phyloP scores from a whole-genome alignment of 1,140 invertebrate genomes.

The Tribolium madens region DNA sequence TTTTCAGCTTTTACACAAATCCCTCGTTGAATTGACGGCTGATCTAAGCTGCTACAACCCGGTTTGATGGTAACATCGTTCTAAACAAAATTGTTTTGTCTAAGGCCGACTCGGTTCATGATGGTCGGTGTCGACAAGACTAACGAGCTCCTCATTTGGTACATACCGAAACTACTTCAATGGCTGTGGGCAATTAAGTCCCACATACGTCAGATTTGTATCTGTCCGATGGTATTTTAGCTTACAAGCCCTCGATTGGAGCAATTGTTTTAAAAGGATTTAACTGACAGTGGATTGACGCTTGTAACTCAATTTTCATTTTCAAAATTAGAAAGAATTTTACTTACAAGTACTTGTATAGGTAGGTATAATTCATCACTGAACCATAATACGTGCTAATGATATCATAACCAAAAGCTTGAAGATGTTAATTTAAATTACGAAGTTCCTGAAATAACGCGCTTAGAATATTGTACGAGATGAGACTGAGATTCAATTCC shows the following conservation, averaged over 20 bases:
- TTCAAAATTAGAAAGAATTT: too few species aligned
- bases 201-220: conserved; percentile 38
- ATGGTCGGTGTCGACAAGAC: conserved; percentile 29
- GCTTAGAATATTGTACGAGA: not conserved
- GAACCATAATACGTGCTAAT: not conserved
- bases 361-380: not conserved
- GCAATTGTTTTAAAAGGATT: not conserved
- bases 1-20: conserved; percentile 29
- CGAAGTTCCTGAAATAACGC: not conserved
- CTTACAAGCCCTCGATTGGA: not conserved
- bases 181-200: conserved; percentile 31
- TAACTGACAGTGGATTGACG: not conserved
- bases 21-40: conserved; percentile 1
- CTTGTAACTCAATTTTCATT: not conserved
- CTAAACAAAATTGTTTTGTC: conserved; percentile 22
- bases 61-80: conserved; percentile 18
- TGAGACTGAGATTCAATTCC: not conserved
- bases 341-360: too few species aligned
- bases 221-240: conserved; percentile 10
- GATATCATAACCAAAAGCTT: not conserved
- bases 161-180: conserved; percentile 36
- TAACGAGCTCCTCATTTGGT: conserved; percentile 33
- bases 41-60: conserved; percentile 9
- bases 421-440: not conserved
- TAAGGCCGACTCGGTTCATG: conserved; percentile 12